Evolutionary conservation across 2,113 vertebrate species (phyloP), one percentile per base, ranked within the genome.

Genomic region (Litocranius walleri): DNA sequence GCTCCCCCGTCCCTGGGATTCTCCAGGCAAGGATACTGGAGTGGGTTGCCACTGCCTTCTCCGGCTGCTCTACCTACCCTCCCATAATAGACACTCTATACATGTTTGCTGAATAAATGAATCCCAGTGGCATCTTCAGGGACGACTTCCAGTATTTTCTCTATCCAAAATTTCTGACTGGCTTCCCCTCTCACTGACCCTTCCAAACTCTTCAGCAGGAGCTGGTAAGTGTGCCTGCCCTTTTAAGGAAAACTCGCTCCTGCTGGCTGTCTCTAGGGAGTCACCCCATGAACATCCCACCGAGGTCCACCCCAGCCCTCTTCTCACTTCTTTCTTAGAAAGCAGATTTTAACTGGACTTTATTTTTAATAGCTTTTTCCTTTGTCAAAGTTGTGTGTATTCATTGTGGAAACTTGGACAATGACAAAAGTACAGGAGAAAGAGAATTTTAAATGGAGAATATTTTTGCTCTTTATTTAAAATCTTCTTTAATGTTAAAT

Each of bases 401-500:
- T 81, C 50, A 90, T 52, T 67, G 30, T 45, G 89, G 48, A 92
- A 77, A 94, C 17, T 89, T 71, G 59, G 56, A 16, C 40, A 77
- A 91, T 29, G 52, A 56, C 33, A 86, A 62, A 91, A 82, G 27
- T 89, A 15, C 54, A 57, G 3, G 62, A 91, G 67, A 62, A 96
- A 93, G 19, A 80, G 13, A 83, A 91, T 89, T 97, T 50, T 67
- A 95, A 93, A 59, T 88, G 77, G 59, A 95, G 19, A 19, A 16
- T 56, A 40, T 43, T 77, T 93, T 96, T 94, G 10, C 14, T 85
- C 40, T 93, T 90, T 89, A 78, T 77, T 94, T 33, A 96, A 94
- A 96, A 93, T 96, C 64, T 64, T 91, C 86, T 89, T 97, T 80
- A 50, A 15, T 89, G 93, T 71, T 95, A 82, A 96, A 94, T 87